Evolutionary conservation across 1,140 invertebrate species (phyloP), one percentile per base, ranked within the genome.

Genomic region (Cyrtorhinus lividipennis): DNA sequence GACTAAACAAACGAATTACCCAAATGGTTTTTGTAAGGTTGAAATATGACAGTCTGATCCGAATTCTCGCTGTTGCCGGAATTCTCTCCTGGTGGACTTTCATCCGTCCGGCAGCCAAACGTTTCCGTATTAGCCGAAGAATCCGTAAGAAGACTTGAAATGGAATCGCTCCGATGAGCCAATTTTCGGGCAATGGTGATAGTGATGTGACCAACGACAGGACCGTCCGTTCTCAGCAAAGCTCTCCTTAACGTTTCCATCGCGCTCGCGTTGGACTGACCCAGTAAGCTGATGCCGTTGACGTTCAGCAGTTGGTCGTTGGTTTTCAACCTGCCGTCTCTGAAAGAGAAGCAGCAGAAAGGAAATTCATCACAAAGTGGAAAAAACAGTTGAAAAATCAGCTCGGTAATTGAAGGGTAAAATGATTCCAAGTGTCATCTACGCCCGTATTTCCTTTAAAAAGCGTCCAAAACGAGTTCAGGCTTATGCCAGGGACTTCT

Each of bases 241-340:
- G 92, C 91, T 56, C 85, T 83, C 67, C 93, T 79, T 46, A 99
- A 74, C 0, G 90, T 92, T 71, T 95, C 92, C 93, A 96, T 98
- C 0, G 95, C 94, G 69, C 92, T 87, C 0, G 87, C 85, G 75
- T 99, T 98, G 0, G 87, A 86, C 67, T 92, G 82, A 1, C 89
- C 86, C 12, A 92, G 77, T 25, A 99, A 74, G 2, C 90, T 88
- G 24, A 93, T 83, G 10, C 90, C 92, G 72, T 98, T 98, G 0
- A 98, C 90, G 71, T 88, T 91, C 46, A 98, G 76, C 53, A 99
- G 77, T 74, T 98, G 94, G 77, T 99, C 95, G 74, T 98, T 96
- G 44, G 91, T 90, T 62, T 83, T 78, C 57, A 99, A 76, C 58
- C 94, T 80, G 38, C 94, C 94, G 75, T 98, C 95, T 67, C 89